Percentiles rank a stretch among this genome's conserved stretches.
Conservation (phyloP, 2,888 invertebrate genomes). For the Eudasyphora cyanicolor region DNA sequence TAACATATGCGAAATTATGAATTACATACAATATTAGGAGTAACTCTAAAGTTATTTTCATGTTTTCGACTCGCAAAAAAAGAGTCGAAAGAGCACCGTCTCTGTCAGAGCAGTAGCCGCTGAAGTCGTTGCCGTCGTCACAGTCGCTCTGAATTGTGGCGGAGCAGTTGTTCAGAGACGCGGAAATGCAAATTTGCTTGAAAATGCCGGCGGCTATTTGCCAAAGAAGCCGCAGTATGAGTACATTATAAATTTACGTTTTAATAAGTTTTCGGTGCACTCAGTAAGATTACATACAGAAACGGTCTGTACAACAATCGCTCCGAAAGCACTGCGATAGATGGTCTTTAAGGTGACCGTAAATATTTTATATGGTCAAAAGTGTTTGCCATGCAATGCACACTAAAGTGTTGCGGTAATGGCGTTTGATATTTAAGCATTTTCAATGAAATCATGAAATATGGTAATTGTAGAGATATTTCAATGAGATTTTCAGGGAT, state of each 20-base stretch:
- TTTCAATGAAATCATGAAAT: too few relatives aligned
- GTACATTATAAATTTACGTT: constrained; percentile 19
- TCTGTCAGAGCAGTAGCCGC: too few relatives aligned
- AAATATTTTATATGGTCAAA: not conserved
- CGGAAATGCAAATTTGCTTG: constrained; percentile 31
- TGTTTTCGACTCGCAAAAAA: constrained; percentile 12
- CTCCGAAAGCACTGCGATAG: not conserved
- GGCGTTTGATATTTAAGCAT: too few relatives aligned
- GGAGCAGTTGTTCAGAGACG: constrained; percentile 14
- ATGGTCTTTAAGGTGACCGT: not conserved
- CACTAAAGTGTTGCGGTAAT: too few relatives aligned
- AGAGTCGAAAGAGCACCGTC: not conserved
- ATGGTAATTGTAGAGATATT: too few relatives aligned
- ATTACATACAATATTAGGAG: constrained; percentile 40
- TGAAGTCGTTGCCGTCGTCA: constrained; percentile 18
- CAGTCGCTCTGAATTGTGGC: constrained; percentile 27
- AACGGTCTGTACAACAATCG: too few relatives aligned
- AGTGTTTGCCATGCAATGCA: too few relatives aligned
- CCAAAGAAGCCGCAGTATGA: constrained; percentile 13
- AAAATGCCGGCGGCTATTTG: constrained; percentile 31
- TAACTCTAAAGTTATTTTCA: constrained; percentile 61
- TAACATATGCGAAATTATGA: constrained; percentile 26
- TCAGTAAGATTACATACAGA: not conserved
- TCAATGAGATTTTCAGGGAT: too few relatives aligned
- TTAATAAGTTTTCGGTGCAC: constrained; percentile 11